Percentiles rank a stretch among this genome's conserved stretches.
Evolutionary conservation across 2,113 vertebrate species (phyloP).

Genomic region (Strix aluco): DNA sequence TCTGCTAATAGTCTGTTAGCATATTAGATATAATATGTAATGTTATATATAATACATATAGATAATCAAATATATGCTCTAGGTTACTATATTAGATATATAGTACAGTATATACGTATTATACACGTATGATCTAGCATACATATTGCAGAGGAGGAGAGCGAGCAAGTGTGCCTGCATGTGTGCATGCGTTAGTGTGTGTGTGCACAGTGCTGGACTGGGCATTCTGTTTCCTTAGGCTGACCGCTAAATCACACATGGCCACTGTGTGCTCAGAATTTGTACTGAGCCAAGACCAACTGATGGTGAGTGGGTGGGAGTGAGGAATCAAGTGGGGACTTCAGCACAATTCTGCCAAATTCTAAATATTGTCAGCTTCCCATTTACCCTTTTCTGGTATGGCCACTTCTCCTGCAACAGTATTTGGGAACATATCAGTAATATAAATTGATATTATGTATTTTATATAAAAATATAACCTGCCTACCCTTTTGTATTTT

Average conservation of each 20-base stretch:
- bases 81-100: background rate
- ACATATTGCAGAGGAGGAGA: no score
- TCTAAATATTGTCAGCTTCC: background rate
- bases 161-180: no score
- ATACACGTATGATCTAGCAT: no score
- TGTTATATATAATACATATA: background rate
- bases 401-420: background rate
- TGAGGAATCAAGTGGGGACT: background rate
- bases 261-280: background rate
- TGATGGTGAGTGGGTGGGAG: background rate
- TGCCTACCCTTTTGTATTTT: background rate
- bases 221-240: background rate
- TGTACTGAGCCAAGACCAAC: background rate
- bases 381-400: background rate
- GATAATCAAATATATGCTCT: background rate
- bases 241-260: background rate
- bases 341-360: background rate
- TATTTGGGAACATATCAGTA: background rate
- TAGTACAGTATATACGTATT: no score
- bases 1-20: background rate
- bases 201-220: background rate
- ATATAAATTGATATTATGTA: background rate
- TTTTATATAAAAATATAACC: background rate
- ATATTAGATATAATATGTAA: background rate
- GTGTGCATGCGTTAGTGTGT: fast-evolving